Conservation (phyloP, 2,797 vertebrate species). For the Paguma larvata region DNA sequence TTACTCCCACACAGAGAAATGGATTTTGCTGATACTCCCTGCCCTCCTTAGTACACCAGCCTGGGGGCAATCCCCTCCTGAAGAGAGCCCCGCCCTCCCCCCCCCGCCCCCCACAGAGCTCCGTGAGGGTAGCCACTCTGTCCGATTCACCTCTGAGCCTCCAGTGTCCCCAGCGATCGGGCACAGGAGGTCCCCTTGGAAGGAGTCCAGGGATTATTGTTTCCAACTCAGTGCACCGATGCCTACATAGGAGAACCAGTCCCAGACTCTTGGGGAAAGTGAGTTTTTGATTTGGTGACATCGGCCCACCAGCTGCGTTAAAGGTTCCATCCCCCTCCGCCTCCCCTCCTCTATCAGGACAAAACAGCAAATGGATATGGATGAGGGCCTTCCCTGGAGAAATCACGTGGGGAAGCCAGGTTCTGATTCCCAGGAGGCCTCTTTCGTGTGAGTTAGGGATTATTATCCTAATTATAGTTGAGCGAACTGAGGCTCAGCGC, state of each 20-base stretch:
- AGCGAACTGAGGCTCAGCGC: slow-evolving; percentile 10
- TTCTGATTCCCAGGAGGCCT: not conserved
- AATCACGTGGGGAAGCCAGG: not conserved
- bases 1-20: slow-evolving; percentile 10
- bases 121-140: not conserved
- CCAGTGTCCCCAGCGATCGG: not conserved
- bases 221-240: not conserved
- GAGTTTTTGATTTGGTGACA: slow-evolving; percentile 6
- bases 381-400: not conserved
- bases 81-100: not conserved
- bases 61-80: not conserved
- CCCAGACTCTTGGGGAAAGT: not conserved
- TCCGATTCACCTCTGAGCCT: not conserved
- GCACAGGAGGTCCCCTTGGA: not conserved
- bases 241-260: not conserved
- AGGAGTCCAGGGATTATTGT: not conserved
- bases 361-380: not conserved
- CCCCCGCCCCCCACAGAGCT: not conserved
- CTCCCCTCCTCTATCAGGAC: not conserved
- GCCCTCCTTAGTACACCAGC: not conserved
- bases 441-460: not conserved
- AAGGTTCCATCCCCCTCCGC: not conserved
- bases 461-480: not conserved
- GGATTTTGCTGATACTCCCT: not conserved
- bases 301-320: not conserved